These are phyloP conservation scores for Schizotus pectinicornis DNA, from an alignment of 2,888 invertebrate genomes.

Conservation along the genomic window DNA sequence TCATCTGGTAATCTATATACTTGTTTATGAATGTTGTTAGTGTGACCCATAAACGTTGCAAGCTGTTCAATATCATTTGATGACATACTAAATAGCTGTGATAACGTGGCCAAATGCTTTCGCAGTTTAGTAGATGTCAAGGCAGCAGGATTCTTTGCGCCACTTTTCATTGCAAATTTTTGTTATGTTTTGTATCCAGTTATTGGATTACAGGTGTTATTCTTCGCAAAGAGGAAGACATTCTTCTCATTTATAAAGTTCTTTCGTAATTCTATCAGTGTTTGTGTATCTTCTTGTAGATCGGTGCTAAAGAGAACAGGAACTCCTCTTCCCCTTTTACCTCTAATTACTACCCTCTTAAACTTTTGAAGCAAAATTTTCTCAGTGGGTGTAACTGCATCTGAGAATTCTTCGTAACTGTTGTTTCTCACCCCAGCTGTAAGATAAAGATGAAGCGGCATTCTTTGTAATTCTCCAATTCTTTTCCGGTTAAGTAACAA, in stretches of 20 bases:
- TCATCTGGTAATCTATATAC: conserved; percentile 33
- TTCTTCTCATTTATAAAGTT: conserved; percentile 27
- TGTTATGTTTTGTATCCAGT: conserved; percentile 31
- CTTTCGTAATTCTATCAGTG: conserved; percentile 23
- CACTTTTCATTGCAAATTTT: conserved; percentile 28
- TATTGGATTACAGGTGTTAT: conserved; percentile 17
- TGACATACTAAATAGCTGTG: conserved; percentile 39
- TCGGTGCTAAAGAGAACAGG: conserved; percentile 38
- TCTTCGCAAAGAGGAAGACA: conserved; percentile 26
- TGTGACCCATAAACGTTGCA: conserved; percentile 41
- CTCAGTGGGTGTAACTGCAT: conserved; percentile 34
- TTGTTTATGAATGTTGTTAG: conserved; percentile 15
- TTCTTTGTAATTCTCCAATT: conserved; percentile 25
- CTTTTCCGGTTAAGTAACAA: conserved; percentile 37
- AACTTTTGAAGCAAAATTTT: conserved; percentile 38
- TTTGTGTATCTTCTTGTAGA: conserved; percentile 34
- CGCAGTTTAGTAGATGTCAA: conserved; percentile 38
- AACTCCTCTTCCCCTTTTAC: conserved; percentile 39
- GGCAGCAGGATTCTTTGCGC: conserved; percentile 38
- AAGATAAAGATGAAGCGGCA: neutral
- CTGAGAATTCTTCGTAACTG: conserved; percentile 37
- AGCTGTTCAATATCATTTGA: conserved; percentile 40
- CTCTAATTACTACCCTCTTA: conserved; percentile 40
- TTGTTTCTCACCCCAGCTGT: neutral
- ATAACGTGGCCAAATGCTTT: conserved; percentile 43